A percentile compares a stretch with the other conserved stretches of the same genome.
Evolutionary conservation across 2,113 vertebrate species (phyloP).

Genomic region (Arvicanthis niloticus): DNA sequence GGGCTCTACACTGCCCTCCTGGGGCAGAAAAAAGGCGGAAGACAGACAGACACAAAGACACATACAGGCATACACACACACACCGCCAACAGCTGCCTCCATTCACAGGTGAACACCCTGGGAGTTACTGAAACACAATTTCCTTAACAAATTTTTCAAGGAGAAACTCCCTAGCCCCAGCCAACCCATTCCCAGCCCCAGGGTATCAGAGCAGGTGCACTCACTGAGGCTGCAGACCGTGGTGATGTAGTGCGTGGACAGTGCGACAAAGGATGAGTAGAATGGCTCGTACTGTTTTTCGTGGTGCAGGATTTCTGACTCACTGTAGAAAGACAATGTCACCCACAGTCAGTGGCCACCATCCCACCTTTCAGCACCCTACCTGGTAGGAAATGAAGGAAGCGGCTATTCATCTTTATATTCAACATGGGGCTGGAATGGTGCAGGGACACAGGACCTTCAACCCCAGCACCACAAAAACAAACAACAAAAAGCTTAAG

Average conservation of each 20-base stretch:
- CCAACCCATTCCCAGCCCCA: not conserved
- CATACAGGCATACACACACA: too few relatives aligned
- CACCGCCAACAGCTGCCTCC: not conserved
- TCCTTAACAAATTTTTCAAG: not conserved
- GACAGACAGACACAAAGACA: too few relatives aligned
- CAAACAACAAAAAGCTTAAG: not conserved
- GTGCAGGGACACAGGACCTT: not conserved
- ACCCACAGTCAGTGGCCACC: not conserved
- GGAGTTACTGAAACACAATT: rapidly evolving
- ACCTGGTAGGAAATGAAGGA: not conserved
- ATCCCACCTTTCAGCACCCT: not conserved
- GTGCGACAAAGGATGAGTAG: constrained; percentile 98
- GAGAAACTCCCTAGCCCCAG: not conserved
- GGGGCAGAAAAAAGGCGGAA: not conserved
- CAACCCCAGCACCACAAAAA: not conserved
- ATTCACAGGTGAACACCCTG: not conserved
- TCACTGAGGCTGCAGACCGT: constrained; percentile 98
- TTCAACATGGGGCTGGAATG: not conserved
- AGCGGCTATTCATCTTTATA: not conserved
- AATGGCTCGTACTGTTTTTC: constrained; percentile 99
- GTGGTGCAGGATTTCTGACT: constrained; percentile 97
- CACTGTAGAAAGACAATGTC: constrained; percentile 86
- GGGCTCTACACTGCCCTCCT: not conserved
- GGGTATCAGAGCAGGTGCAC: constrained; percentile 80
- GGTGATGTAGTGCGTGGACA: constrained; percentile 99